Percentiles rank a stretch among this genome's conserved stretches.
Evolutionary conservation across 2,797 vertebrate species (phyloP).

Genomic region (Remorina albescens): DNA sequence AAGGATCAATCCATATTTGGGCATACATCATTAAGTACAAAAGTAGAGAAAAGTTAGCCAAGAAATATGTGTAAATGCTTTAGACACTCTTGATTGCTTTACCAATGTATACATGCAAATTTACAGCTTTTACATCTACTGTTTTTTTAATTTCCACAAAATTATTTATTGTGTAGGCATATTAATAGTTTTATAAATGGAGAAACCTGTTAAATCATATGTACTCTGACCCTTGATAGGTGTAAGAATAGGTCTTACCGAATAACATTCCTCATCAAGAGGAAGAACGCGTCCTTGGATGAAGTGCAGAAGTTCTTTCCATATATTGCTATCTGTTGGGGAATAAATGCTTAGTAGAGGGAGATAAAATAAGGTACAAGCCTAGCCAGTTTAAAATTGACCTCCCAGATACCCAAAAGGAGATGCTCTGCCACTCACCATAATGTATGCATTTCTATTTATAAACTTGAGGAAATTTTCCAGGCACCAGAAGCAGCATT

Average conservation of each 20-base stretch:
- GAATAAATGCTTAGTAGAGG: not conserved
- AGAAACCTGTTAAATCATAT: not conserved
- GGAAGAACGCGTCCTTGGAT: conserved; percentile 92
- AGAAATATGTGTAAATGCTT: not conserved
- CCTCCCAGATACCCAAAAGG: not conserved
- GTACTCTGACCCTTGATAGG: not conserved
- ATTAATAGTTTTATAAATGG: not conserved
- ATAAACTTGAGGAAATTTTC: conserved; percentile 95
- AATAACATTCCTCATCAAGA: conserved; percentile 96
- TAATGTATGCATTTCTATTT: conserved; percentile 98
- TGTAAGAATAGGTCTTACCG: conserved; percentile 83
- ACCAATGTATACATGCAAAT: not conserved
- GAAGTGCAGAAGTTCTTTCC: conserved; percentile 96
- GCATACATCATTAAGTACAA: conserved; percentile 3
- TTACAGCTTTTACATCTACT: not conserved
- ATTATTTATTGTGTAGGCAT: not conserved
- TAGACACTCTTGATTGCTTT: conserved; percentile 13
- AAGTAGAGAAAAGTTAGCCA: not conserved
- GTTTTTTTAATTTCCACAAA: not conserved
- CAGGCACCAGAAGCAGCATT: conserved; percentile 98
- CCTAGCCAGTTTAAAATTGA: not conserved
- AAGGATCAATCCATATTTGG: not conserved
- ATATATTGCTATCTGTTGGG: conserved; percentile 94
- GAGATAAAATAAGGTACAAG: not conserved
- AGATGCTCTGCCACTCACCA: conserved; percentile 86